Evolutionary conservation across 1,140 invertebrate genomes (phyloP), one percentile per base, ranked within the genome.

Genomic region (Prorops nasuta): DNA sequence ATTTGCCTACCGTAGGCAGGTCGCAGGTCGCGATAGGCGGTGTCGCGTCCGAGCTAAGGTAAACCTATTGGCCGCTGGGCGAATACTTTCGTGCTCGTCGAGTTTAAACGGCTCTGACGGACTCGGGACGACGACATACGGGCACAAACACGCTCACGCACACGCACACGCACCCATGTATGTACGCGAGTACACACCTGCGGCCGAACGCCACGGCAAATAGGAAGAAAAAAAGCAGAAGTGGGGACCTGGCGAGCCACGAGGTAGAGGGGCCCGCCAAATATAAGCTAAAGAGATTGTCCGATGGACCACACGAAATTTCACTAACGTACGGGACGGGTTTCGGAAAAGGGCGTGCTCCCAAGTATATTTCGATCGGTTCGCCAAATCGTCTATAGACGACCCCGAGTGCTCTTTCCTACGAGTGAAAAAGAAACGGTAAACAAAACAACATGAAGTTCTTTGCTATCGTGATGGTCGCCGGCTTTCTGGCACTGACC

Each of bases 261-360:
- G 44, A 40, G 62, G 56, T 35, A 38, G 57, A 56, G 71, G 72
- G 67, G 58, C 15, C 55, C 47, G 56, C 67, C 67, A 63, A 70
- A 76, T 76, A 76, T 76, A 76, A 76, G 72, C 49, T 71, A 69
- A 74, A 74, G 67, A 72, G 68, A 70, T 64, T 71, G 71, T 64
- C 56, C 66, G 64, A 73, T 76, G 74, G 74, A 72, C 71, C 74
- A 76, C 62, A 74, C 69, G 60, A 74, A 76, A 72, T 69, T 76
- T 72, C 59, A 64, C 67, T 67, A n/a, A 63, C 64, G 49, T 54
- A 59, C 61, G 59, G 52, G 59, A 54, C 60, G 47, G 19, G 65
- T 66, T 67, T 66, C 60, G 55, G 54, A 51, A 56, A 55, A 47
- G 35, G 38, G 18, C 34, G 38, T 8, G 16, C 22, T 49, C 28